Conservation (phyloP, 2,888 invertebrate species). For the Leucophenga maculata region DNA sequence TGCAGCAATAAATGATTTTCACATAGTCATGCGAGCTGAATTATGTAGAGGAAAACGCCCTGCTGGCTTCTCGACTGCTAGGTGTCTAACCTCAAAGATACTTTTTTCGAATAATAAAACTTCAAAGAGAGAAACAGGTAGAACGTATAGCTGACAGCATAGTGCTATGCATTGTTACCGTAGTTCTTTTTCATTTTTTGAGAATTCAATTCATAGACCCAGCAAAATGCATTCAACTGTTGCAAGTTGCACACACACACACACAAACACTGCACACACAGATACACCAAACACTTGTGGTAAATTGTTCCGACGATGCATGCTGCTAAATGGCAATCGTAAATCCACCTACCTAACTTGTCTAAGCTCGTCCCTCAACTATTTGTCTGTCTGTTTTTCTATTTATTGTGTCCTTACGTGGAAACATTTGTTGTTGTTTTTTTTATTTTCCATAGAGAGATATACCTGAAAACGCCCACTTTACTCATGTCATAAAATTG, state of each 20-base stretch:
- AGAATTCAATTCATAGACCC: neutral
- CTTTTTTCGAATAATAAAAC: too few relatives aligned
- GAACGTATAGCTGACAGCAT: too few relatives aligned
- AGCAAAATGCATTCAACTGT: neutral
- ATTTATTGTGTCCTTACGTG: too few relatives aligned
- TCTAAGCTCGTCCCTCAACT: neutral
- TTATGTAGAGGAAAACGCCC: too few relatives aligned
- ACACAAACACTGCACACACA: neutral
- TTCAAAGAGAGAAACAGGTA: too few relatives aligned
- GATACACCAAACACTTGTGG: too few relatives aligned
- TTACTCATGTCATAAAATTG: conserved; percentile 18
- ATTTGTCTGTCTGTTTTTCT: too few relatives aligned
- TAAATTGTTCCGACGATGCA: too few relatives aligned
- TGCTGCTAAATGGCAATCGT: conserved; percentile 5
- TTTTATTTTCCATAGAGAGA: neutral
- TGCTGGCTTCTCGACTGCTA: too few relatives aligned
- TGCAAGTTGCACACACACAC: neutral
- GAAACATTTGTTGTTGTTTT: neutral
- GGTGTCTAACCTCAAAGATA: too few relatives aligned
- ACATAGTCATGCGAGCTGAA: too few relatives aligned
- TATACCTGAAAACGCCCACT: conserved; percentile 6
- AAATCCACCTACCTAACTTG: conserved; percentile 14
- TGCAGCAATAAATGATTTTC: too few relatives aligned
- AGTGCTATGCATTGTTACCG: neutral
- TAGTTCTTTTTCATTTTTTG: neutral